Base-by-base conservation (phyloP, 2,797 vertebrate species). In the Anisognathus igniventris region DNA sequence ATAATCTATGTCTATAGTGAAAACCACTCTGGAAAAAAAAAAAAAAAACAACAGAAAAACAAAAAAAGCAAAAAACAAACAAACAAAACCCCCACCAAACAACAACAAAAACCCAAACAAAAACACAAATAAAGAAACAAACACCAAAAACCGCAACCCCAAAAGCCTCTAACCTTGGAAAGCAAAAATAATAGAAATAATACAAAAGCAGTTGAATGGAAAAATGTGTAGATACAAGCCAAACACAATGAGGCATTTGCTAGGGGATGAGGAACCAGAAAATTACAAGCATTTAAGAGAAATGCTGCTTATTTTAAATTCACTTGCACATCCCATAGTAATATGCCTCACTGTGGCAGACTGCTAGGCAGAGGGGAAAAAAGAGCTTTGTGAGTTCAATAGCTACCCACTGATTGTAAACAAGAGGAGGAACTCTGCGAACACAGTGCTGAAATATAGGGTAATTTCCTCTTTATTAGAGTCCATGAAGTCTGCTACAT, bases 261-360 rank as follows among this genome's bases (percentile, higher is more conserved):
- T 84, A 93, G 76, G 28, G 33, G 25, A 70, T 7, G 47, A 93
- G 64, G 80, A 97, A 87, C 81, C 57, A 96, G 95, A 95, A 97
- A 97, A 97, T 97, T 96, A 88, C 60, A 91, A 94, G 39, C 93
- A 92, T 97, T 98, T 98, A 97, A 97, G 92, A 97, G 85, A 97
- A 97, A 96, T 94, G 61, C 50, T 75, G 89, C 82, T 96, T 97
- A 93, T 88, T 97, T 96, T 96, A 96, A 95, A 97, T 96, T 97
- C 89, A 86, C 91, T 86, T 91, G 66, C 60, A 90, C 70, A 88
- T 66, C 58, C 80, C 37, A 58, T 53, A 72, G 87, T 93, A 96
- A 96, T 95, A 93, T 89, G 93, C 77, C 37, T 95, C 21, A 83
- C 86, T 62, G 44, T 51, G 50, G 70, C 83, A 95, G 50, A 56